Percentiles rank a stretch among this genome's conserved stretches.
Conservation (phyloP, 2,113 vertebrate genomes). For the Odontophorus gujanensis region DNA sequence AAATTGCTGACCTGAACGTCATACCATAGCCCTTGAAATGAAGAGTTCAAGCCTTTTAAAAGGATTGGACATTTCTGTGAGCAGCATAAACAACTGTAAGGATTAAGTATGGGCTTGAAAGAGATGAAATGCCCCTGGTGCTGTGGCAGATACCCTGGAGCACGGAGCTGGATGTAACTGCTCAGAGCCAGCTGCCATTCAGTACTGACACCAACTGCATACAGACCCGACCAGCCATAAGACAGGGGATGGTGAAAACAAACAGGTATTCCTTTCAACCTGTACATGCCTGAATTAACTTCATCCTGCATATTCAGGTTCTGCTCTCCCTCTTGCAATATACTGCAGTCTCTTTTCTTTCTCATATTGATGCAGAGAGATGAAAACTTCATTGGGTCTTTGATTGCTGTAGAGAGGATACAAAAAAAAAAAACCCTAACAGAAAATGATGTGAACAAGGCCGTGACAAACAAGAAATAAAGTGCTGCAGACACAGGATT, state of each 20-base stretch:
- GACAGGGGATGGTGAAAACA: neutral
- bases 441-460: neutral
- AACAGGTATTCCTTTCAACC: neutral
- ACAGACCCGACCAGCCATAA: neutral
- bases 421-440: neutral
- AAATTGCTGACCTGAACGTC: neutral
- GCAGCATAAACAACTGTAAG: neutral
- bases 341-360: neutral
- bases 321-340: neutral
- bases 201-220: neutral
- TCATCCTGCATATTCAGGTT: neutral
- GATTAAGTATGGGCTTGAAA: neutral
- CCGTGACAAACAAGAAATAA: neutral
- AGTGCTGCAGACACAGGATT: neutral
- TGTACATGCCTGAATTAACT: neutral
- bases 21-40: neutral
- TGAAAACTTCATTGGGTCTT: neutral
- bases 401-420: neutral
- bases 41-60: neutral
- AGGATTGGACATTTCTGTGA: neutral
- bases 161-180: neutral
- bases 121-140: rapidly evolving
- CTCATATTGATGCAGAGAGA: neutral
- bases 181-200: neutral
- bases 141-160: neutral